A percentile compares a stretch with the other conserved stretches of the same genome.
Conservation (phyloP, 1,140 invertebrate genomes). For the Carcinoscorpius rotundicauda region DNA sequence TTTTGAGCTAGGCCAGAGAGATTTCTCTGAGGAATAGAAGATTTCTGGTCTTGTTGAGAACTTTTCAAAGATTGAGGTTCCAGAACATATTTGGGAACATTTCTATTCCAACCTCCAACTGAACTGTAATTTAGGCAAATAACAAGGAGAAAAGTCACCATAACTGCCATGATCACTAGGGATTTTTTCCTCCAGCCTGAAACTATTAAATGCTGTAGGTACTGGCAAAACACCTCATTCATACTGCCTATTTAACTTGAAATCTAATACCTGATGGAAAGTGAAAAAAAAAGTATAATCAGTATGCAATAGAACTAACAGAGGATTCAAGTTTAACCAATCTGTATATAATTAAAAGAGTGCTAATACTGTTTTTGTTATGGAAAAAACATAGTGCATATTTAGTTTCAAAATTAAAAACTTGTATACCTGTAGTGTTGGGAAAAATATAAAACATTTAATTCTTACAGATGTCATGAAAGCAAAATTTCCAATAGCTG, state of each 20-base stretch:
- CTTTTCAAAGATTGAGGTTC: not conserved
- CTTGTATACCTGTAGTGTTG: no score
- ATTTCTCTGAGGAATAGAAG: slow-evolving; percentile 4
- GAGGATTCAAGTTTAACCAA: no score
- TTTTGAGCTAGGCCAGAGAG: slow-evolving; percentile 1
- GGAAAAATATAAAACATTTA: no score
- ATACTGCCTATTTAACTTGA: not conserved
- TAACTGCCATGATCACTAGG: slow-evolving; percentile 12
- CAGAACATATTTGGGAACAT: not conserved
- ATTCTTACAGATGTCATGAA: no score
- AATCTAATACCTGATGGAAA: no score
- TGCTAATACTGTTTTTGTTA: no score
- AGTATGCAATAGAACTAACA: no score
- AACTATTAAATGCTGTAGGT: slow-evolving; percentile 1
- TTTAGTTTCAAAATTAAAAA: no score
- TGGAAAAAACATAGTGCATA: no score
- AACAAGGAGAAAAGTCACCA: slow-evolving; percentile 11
- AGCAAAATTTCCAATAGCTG: no score
- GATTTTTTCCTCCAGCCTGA: slow-evolving; percentile 15
- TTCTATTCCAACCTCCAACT: slow-evolving; percentile 1
- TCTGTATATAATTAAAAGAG: no score
- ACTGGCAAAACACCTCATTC: not conserved
- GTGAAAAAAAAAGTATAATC: no score
- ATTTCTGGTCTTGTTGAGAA: slow-evolving; percentile 3
- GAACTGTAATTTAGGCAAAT: slow-evolving; percentile 12